Evolutionary conservation across 2,888 invertebrate species (phyloP).

Genomic region (Pammene aurita): DNA sequence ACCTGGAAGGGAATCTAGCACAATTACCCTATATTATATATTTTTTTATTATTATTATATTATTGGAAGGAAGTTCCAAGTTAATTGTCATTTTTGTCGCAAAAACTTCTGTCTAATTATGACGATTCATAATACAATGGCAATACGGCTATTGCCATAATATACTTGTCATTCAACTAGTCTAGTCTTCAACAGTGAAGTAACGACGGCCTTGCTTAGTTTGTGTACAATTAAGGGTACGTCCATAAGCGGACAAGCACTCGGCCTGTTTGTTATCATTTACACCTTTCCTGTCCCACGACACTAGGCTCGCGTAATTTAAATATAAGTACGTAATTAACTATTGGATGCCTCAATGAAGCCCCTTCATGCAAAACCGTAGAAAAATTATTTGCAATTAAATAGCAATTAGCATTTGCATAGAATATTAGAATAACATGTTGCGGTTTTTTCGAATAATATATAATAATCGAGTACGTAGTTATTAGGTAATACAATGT

Average conservation of each 20-base stretch:
- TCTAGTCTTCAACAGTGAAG: background rate
- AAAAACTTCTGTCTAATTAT: no score
- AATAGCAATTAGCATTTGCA: slow-evolving; percentile 30
- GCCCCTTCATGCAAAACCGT: slow-evolving; percentile 30
- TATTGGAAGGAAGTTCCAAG: no score
- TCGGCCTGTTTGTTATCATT: slow-evolving; percentile 66
- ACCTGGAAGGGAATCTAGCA: no score
- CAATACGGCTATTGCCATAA: no score
- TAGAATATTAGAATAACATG: slow-evolving; percentile 22
- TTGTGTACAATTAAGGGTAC: slow-evolving; percentile 51
- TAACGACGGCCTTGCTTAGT: background rate
- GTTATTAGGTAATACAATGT: background rate
- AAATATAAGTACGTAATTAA: slow-evolving; percentile 39
- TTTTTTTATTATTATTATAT: no score
- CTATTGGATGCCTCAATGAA: slow-evolving; percentile 36
- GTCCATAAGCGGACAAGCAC: slow-evolving; percentile 56
- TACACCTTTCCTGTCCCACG: slow-evolving; percentile 74
- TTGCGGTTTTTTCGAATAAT: slow-evolving; percentile 18
- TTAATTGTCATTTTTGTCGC: no score
- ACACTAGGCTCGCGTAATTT: slow-evolving; percentile 41
- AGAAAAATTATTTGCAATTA: slow-evolving; percentile 36
- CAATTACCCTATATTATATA: no score
- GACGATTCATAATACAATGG: no score
- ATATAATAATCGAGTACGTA: slow-evolving; percentile 7
- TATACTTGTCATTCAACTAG: background rate